Conservation (phyloP, 2,888 invertebrate genomes). For the Agriopis leucophaearia region DNA sequence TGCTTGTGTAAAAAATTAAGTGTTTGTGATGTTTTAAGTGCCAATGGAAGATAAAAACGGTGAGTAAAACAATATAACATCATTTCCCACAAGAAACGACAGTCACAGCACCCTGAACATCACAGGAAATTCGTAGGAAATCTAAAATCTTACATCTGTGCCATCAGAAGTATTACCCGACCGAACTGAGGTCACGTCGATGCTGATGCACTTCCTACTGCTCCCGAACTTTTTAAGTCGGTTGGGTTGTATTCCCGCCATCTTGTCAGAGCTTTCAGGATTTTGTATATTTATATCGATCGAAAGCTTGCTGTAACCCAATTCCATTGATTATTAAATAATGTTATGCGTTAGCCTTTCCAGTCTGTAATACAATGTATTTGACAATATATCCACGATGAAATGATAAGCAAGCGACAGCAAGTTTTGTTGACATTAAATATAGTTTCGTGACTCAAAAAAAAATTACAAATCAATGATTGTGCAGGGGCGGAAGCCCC, state of each 20-base stretch:
- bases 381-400: background rate
- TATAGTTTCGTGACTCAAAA: slow-evolving; percentile 23
- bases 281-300: slow-evolving; percentile 83
- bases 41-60: slow-evolving; percentile 76
- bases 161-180: slow-evolving; percentile 77
- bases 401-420: background rate
- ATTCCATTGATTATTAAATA: slow-evolving; percentile 58
- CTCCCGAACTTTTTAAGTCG: slow-evolving; percentile 61
- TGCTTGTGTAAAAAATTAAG: slow-evolving; percentile 82
- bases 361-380: slow-evolving; percentile 1
- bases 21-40: slow-evolving; percentile 81
- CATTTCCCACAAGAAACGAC: slow-evolving; percentile 42
- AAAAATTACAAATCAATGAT: slow-evolving; percentile 22
- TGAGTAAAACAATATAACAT: slow-evolving; percentile 67
- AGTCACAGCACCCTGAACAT: slow-evolving; percentile 59
- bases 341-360: slow-evolving; percentile 26
- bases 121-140: slow-evolving; percentile 73
- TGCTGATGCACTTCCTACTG: slow-evolving; percentile 62
- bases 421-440: slow-evolving; percentile 44
- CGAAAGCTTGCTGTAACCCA: slow-evolving; percentile 76
- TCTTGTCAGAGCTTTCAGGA: slow-evolving; percentile 84
- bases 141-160: slow-evolving; percentile 80
- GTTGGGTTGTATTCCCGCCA: slow-evolving; percentile 79
- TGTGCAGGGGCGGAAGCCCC: slow-evolving; percentile 18
- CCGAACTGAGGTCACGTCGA: slow-evolving; percentile 72